Evolutionary conservation across 2,113 vertebrate species (phyloP).

Genomic region (Laterallus jamaicensis): DNA sequence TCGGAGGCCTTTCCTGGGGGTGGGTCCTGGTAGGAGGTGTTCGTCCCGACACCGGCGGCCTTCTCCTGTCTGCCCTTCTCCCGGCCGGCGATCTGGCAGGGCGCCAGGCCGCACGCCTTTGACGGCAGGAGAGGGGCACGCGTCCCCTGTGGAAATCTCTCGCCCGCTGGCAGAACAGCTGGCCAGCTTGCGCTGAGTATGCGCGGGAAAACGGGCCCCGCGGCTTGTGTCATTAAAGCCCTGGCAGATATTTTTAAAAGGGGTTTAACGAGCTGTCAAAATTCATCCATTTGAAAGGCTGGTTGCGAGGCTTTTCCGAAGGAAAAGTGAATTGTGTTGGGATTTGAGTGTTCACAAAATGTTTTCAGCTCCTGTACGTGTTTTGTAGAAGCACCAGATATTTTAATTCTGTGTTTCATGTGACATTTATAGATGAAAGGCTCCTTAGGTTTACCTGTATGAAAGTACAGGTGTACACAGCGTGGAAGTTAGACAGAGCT

Average conservation of each 20-base stretch:
- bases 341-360: background rate
- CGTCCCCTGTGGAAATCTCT: no score
- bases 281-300: background rate
- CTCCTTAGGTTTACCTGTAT: background rate
- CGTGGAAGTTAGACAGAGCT: background rate
- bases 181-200: fast-evolving
- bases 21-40: no score
- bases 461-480: background rate
- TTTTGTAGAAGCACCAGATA: background rate
- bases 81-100: background rate
- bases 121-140: fast-evolving
- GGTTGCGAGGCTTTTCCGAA: background rate
- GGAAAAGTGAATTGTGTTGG: background rate
- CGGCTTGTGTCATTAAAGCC: fast-evolving
- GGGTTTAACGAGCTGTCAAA: background rate
- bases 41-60: no score
- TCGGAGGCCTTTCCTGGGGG: background rate
- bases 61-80: background rate
- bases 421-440: background rate
- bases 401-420: fast-evolving
- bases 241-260: fast-evolving
- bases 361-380: fast-evolving
- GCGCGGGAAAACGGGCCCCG: fast-evolving
- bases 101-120: fast-evolving
- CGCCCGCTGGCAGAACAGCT: fast-evolving